These are phyloP conservation scores for Caenorhabditis sp. DNA, from an alignment of 2,888 invertebrate genomes.

Conservation along the genomic window DNA sequence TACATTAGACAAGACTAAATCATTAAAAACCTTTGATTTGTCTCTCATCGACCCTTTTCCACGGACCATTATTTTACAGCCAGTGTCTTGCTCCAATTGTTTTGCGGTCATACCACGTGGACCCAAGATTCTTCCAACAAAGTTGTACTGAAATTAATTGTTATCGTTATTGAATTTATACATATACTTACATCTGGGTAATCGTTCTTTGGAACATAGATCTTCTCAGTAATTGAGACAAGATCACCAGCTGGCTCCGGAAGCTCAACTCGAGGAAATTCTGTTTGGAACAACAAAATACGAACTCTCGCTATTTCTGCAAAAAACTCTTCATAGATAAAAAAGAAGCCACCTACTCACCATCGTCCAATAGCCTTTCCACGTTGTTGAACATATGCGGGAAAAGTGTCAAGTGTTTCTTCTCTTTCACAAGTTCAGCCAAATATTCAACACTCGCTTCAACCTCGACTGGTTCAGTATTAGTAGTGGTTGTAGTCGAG, in stretches of 20 bases:
- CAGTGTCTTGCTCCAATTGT: constrained; percentile 98
- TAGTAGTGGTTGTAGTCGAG: constrained; percentile 18
- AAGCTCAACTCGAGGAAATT: constrained; percentile 85
- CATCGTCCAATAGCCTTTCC: constrained; percentile 64
- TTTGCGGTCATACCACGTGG: constrained; percentile 99
- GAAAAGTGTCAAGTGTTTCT: constrained; percentile 60
- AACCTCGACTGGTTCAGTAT: constrained; percentile 23
- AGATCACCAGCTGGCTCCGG: constrained; percentile 73
- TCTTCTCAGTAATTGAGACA: constrained; percentile 95
- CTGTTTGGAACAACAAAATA: constrained; percentile 93
- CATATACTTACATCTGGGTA: constrained; percentile 87
- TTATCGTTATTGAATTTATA: constrained; percentile 15
- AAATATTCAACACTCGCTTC: constrained; percentile 57
- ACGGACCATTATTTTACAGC: constrained; percentile 99
- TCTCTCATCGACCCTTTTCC: constrained; percentile 78
- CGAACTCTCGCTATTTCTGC: constrained; percentile 97
- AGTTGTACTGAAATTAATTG: constrained; percentile 88
- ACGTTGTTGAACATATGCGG: constrained; percentile 61
- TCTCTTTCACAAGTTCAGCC: constrained; percentile 59
- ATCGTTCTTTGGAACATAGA: constrained; percentile 98
- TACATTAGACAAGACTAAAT: constrained; percentile 5
- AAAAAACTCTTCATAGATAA: constrained; percentile 64
- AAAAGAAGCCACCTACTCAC: constrained; percentile 19
- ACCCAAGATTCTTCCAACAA: constrained; percentile 97
- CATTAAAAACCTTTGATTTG: constrained; percentile 40